These are phyloP conservation scores for Limnodromus scolopaceus DNA, from an alignment of 2,797 vertebrate species.

Conservation along the genomic window DNA sequence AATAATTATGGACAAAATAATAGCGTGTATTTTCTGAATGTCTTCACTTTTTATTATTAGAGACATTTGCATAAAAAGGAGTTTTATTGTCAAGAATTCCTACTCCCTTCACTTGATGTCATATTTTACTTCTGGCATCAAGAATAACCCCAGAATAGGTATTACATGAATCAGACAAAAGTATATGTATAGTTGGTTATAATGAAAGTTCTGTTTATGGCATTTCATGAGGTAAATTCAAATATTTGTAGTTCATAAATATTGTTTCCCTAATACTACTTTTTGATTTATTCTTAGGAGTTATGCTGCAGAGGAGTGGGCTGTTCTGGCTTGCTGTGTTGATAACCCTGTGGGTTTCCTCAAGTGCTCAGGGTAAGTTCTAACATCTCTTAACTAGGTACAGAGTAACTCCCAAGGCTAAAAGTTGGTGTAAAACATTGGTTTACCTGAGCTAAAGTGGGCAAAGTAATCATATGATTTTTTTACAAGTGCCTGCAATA, in stretches of 20 bases:
- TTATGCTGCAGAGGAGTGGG: conserved; percentile 82
- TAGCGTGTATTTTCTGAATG: neutral
- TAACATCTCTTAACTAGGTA: neutral
- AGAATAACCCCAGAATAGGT: neutral
- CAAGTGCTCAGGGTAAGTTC: conserved; percentile 84
- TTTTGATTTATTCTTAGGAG: conserved; percentile 76
- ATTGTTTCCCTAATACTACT: neutral
- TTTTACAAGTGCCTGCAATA: neutral
- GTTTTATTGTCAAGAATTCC: neutral
- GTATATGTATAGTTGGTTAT: neutral
- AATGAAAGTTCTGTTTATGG: neutral
- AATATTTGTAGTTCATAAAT: neutral
- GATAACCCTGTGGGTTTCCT: conserved; percentile 78
- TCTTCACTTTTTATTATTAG: neutral
- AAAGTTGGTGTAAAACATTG: neutral
- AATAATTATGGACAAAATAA: neutral
- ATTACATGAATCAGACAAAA: neutral
- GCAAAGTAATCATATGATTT: neutral
- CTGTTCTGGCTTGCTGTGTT: conserved; percentile 83
- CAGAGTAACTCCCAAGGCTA: neutral
- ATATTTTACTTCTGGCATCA: neutral
- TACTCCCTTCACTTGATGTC: neutral
- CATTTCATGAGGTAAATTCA: neutral
- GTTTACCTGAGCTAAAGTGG: neutral
- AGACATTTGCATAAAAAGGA: neutral